These are phyloP conservation scores for Microcaecilia unicolor DNA, from an alignment of 2,797 vertebrate genomes.

Conservation along the genomic window DNA sequence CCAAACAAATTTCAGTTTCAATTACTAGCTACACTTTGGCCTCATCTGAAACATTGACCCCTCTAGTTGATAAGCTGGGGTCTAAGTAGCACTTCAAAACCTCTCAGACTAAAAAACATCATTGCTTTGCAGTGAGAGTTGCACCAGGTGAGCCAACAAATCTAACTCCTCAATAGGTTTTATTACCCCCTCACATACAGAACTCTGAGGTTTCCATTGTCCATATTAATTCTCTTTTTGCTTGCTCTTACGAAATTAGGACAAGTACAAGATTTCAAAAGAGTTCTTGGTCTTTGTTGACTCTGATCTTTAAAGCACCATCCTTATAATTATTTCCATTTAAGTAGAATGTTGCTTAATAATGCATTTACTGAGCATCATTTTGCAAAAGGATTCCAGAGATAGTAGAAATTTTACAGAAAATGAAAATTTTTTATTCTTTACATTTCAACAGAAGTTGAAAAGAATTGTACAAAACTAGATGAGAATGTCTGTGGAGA, in stretches of 20 bases:
- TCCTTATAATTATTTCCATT: slow-evolving; percentile 22
- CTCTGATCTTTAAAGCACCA: slow-evolving; percentile 36
- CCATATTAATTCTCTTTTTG: slow-evolving; percentile 26
- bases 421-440: too few relatives aligned
- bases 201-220: slow-evolving; percentile 47
- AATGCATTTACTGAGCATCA: too few relatives aligned
- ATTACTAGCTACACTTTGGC: slow-evolving; percentile 52
- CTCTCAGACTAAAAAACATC: slow-evolving; percentile 48
- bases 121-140: slow-evolving; percentile 45
- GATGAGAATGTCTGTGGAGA: too few relatives aligned
- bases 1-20: slow-evolving; percentile 47
- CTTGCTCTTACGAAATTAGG: slow-evolving; percentile 43
- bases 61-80: slow-evolving; percentile 53
- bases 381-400: too few relatives aligned
- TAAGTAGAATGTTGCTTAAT: slow-evolving; percentile 33
- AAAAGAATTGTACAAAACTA: too few relatives aligned
- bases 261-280: slow-evolving; percentile 41
- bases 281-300: slow-evolving; percentile 43
- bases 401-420: too few relatives aligned
- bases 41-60: slow-evolving; percentile 46
- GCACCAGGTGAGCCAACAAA: slow-evolving; percentile 40
- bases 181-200: slow-evolving; percentile 43
- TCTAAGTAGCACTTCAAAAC: slow-evolving; percentile 53
- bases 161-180: slow-evolving; percentile 53
- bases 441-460: too few relatives aligned